These are phyloP conservation scores for Toxotes chatareus DNA, from an alignment of 2,113 vertebrate genomes.

Conservation along the genomic window DNA sequence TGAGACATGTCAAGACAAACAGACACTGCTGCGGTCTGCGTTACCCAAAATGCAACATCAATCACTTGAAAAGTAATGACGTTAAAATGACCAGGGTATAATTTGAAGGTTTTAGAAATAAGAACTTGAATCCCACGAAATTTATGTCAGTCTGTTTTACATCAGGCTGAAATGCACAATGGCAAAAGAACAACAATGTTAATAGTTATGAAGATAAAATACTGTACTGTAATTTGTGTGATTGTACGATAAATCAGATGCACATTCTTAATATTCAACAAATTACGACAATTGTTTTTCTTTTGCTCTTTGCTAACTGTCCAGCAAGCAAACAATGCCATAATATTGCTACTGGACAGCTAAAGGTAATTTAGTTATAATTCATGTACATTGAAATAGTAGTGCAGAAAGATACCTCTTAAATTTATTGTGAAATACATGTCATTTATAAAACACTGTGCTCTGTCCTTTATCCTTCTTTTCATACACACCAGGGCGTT, in stretches of 20 bases:
- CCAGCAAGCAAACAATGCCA: no score
- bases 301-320: no score
- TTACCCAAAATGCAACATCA: neutral
- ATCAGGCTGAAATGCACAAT: neutral
- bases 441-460: neutral
- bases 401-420: neutral
- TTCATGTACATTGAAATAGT: no score
- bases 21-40: neutral
- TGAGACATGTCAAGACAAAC: slow-evolving; percentile 4
- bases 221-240: neutral
- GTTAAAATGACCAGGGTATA: neutral
- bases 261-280: no score
- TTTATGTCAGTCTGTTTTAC: neutral
- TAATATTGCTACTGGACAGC: neutral
- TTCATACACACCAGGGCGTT: neutral
- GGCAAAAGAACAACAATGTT: neutral
- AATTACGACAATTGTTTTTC: no score
- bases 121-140: neutral
- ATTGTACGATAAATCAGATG: neutral
- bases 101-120: neutral
- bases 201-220: neutral
- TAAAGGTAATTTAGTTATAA: no score
- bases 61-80: neutral
- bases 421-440: neutral
- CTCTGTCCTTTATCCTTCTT: neutral